These are phyloP conservation scores for Scortum barcoo DNA, from an alignment of 2,113 vertebrate genomes.

Conservation along the genomic window DNA sequence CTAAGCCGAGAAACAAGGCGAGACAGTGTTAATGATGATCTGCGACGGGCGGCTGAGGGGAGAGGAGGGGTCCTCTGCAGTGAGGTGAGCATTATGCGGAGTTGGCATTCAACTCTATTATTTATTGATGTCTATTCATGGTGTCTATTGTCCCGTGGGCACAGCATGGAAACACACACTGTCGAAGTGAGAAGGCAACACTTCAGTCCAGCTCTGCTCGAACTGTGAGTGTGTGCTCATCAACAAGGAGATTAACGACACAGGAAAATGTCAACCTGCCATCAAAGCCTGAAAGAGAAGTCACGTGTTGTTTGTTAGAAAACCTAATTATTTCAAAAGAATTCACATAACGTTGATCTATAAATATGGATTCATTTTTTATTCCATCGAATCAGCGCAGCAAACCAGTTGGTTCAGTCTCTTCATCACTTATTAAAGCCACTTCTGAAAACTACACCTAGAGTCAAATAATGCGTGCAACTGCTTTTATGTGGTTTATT, in stretches of 20 bases:
- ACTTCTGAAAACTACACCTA: constrained; percentile 3
- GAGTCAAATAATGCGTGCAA: constrained; percentile 45
- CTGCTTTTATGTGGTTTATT: constrained; percentile 25
- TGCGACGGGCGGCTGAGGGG: constrained; percentile 35
- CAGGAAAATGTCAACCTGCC: background rate
- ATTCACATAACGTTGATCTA: background rate
- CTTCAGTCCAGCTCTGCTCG: constrained; percentile 23
- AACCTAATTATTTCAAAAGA: background rate
- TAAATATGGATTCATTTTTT: background rate
- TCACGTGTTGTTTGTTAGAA: background rate
- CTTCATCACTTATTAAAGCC: constrained; percentile 38
- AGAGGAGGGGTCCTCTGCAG: constrained; percentile 24
- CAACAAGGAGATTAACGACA: constrained; percentile 14
- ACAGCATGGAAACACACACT: constrained; percentile 66
- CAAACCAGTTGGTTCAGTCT: constrained; percentile 43
- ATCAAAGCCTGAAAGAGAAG: background rate
- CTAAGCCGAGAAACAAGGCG: constrained; percentile 52
- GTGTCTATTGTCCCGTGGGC: constrained; percentile 58
- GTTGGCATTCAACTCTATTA: constrained; percentile 60
- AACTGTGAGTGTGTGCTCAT: background rate
- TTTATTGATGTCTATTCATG: constrained; percentile 66
- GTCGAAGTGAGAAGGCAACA: constrained; percentile 56
- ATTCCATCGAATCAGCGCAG: constrained; percentile 1
- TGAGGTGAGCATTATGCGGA: constrained; percentile 50
- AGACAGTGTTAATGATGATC: constrained; percentile 68